Base-by-base conservation (phyloP, 2,797 vertebrate species). In the Ceryle rudis region DNA sequence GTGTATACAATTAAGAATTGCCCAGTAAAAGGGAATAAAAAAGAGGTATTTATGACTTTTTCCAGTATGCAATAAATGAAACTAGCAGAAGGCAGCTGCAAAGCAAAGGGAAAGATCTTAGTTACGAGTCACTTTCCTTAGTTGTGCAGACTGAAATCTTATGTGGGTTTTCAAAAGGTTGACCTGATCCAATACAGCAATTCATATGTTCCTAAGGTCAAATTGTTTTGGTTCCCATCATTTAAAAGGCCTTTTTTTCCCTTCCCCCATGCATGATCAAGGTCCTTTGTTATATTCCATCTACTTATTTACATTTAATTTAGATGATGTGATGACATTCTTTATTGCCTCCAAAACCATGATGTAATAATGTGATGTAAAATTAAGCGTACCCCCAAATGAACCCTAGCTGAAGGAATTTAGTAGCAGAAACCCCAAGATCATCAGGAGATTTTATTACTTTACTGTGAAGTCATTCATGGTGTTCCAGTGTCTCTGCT, bases 231-330 rank as follows among this genome's bases (percentile, higher is more conserved):
- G 6, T 54, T 82, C 33, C 57, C 57, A 6, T 61, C 1, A 4
- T 72, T 75, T 81, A 5, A 11, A 92, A 72, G 51, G 29, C 6
- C 12, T 57, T 5, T 0, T 25, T 79, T 85, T 29, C 8, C 12
- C 10, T 7, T 58, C 26, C 6, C 6, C 6, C 5, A 1, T 42
- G 29, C 42, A 11, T 18, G 55, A 19, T 8, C 8, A 1, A 70
- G 5, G 10, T 61, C 25, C 7, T 0, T 54, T 78, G 16, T n/a
- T 86, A 12, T 31, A 42, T 44, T 81, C 35, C 10, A 4, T 37
- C 21, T 65, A 16, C 66, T 65, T 75, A 16, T 5, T 57, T 70
- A 8, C 1, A 0, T 64, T 35, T 69, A 11, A 31, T 86, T 86
- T 49, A 81, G 21, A 7, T 69, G 12, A 9, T 25, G 5, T 66